phyloP scores from a whole-genome alignment of 2,113 vertebrate genomes.

The Pan troglodytes region DNA sequence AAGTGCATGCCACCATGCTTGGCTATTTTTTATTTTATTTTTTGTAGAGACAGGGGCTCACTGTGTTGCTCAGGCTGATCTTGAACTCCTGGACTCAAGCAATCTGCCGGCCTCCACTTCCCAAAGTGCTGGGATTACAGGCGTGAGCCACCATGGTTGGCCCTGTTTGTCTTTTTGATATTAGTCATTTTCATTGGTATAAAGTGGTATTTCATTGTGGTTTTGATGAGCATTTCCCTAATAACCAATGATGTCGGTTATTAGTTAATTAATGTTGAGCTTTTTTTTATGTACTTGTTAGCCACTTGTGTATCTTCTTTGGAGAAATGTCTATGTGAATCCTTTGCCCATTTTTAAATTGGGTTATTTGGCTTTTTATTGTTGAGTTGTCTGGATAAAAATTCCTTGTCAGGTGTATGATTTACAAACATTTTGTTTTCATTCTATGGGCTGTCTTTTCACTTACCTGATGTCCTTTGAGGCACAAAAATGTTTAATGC shows the following conservation, averaged over 20 bases:
- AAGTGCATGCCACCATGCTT: too few species aligned
- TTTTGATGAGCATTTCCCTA: background rate
- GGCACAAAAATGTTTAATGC: background rate
- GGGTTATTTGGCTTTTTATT: background rate
- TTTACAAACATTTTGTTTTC: conserved; percentile 21
- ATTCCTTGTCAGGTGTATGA: background rate
- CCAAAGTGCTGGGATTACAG: too few species aligned
- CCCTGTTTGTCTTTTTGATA: background rate
- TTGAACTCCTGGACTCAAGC: too few species aligned
- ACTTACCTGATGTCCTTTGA: background rate
- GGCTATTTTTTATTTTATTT: too few species aligned
- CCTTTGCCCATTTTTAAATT: background rate
- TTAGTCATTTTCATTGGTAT: background rate
- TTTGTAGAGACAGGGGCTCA: too few species aligned
- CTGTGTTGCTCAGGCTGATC: too few species aligned
- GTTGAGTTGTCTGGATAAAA: background rate
- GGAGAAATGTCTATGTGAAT: conserved; percentile 3
- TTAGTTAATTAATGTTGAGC: background rate
- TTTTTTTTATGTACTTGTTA: background rate
- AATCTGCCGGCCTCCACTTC: too few species aligned
- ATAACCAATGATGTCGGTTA: background rate
- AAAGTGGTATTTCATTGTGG: background rate
- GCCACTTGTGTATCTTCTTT: background rate
- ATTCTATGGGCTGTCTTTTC: background rate
- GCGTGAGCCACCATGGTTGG: too few species aligned